Conservation (phyloP, 2,888 invertebrate genomes). For the Cheilosia impressa region DNA sequence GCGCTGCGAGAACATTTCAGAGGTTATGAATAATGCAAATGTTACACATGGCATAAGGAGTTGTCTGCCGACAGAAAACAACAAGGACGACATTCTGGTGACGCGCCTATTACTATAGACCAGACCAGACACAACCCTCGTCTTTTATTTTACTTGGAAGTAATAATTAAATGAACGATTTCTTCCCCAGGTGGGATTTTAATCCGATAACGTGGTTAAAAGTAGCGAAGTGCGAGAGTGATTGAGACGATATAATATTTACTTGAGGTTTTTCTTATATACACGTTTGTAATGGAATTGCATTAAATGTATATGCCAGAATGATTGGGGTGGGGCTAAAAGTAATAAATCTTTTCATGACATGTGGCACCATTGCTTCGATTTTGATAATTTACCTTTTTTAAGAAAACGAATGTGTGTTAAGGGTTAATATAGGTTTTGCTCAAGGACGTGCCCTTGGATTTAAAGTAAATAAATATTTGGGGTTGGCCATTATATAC, state of each 20-base stretch:
- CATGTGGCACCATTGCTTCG: too few species aligned
- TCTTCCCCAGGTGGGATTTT: constrained; percentile 48
- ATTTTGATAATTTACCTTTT: too few species aligned
- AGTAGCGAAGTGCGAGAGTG: constrained; percentile 29
- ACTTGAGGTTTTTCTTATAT: too few species aligned
- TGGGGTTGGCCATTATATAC: too few species aligned
- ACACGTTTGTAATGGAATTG: too few species aligned
- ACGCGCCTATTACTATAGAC: not conserved
- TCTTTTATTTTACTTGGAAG: constrained; percentile 30
- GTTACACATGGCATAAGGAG: constrained; percentile 44
- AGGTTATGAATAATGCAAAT: constrained; percentile 69
- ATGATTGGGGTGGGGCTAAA: too few species aligned
- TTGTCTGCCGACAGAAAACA: constrained; percentile 6
- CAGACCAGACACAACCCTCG: not conserved
- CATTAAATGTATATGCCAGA: too few species aligned
- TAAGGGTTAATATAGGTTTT: too few species aligned
- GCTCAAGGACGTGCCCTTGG: too few species aligned
- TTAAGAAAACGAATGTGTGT: too few species aligned
- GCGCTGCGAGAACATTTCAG: constrained; percentile 44
- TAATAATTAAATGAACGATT: constrained; percentile 62
- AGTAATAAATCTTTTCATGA: too few species aligned
- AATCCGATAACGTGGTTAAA: constrained; percentile 55
- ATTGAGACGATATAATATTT: not conserved
- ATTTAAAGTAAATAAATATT: too few species aligned
- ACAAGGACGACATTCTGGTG: not conserved